These are phyloP conservation scores for Propithecus deckenii DNA, from an alignment of 2,797 vertebrate species.

Conservation along the genomic window DNA sequence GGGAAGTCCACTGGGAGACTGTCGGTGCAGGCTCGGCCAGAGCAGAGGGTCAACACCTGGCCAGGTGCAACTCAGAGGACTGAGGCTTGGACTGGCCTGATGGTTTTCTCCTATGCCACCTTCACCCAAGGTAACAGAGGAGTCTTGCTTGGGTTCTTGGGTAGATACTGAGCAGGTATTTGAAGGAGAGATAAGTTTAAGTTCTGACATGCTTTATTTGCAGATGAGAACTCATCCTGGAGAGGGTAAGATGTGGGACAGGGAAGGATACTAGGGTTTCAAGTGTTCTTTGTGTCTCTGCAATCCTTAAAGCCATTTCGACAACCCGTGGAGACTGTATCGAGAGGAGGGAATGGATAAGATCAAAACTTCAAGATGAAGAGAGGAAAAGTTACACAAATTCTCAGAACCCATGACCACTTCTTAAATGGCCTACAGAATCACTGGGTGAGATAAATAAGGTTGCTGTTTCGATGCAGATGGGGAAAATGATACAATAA, in stretches of 20 bases:
- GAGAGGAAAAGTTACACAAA: not conserved
- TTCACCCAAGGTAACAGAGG: not conserved
- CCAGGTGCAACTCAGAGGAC: fast-evolving
- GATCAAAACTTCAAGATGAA: not conserved
- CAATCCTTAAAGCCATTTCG: not conserved
- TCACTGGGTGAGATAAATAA: not conserved
- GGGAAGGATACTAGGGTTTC: not conserved
- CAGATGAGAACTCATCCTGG: not conserved
- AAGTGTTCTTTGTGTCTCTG: not conserved
- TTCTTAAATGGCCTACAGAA: not conserved
- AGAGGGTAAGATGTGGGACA: too few species aligned
- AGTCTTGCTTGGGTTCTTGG: not conserved
- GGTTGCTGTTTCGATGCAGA: not conserved
- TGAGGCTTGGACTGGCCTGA: not conserved
- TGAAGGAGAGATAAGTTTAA: not conserved
- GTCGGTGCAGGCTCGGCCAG: not conserved
- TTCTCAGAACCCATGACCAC: not conserved
- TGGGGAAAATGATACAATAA: not conserved
- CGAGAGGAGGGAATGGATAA: not conserved
- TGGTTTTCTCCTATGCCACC: not conserved
- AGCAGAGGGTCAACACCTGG: not conserved
- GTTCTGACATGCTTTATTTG: not conserved
- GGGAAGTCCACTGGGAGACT: fast-evolving
- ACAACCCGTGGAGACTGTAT: fast-evolving
- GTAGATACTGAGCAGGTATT: not conserved